A percentile compares a stretch with the other conserved stretches of the same genome.
Evolutionary conservation across 2,888 invertebrate species (phyloP).

Genomic region (Pseudococcus jackbeardsleyi): DNA sequence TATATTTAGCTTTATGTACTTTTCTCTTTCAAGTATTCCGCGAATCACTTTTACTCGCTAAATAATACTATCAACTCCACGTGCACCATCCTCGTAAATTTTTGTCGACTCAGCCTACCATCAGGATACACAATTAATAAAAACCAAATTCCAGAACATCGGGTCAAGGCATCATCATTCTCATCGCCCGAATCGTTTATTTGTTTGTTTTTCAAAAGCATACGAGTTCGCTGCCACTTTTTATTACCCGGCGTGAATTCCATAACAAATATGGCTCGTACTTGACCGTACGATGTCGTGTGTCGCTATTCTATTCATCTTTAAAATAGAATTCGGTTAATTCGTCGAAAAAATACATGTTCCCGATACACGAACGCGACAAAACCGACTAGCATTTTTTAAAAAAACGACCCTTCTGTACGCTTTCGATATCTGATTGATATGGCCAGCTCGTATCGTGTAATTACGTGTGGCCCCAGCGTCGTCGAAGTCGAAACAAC

Average conservation of each 20-base stretch:
- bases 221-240: not conserved
- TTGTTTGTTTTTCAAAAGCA: not conserved
- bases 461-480: not conserved
- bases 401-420: not conserved
- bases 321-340: not conserved
- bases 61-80: not conserved
- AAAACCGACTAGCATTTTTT: not conserved
- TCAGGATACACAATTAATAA: not conserved
- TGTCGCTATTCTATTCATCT: not conserved
- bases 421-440: constrained; percentile 4
- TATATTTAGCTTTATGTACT: too few relatives aligned
- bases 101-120: not conserved
- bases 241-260: not conserved
- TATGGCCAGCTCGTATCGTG: constrained; percentile 16
- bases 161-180: constrained; percentile 14
- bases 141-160: constrained; percentile 10
- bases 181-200: not conserved
- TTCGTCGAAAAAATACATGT: not conserved
- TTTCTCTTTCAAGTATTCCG: too few relatives aligned
- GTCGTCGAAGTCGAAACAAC: not conserved
- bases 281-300: constrained; percentile 22
- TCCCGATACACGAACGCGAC: not conserved
- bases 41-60: not conserved
- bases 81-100: not conserved
- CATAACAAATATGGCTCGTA: not conserved